A percentile compares a stretch with the other conserved stretches of the same genome.
Evolutionary conservation across 2,113 vertebrate genomes (phyloP).

Genomic region (Oreochromis niloticus): DNA sequence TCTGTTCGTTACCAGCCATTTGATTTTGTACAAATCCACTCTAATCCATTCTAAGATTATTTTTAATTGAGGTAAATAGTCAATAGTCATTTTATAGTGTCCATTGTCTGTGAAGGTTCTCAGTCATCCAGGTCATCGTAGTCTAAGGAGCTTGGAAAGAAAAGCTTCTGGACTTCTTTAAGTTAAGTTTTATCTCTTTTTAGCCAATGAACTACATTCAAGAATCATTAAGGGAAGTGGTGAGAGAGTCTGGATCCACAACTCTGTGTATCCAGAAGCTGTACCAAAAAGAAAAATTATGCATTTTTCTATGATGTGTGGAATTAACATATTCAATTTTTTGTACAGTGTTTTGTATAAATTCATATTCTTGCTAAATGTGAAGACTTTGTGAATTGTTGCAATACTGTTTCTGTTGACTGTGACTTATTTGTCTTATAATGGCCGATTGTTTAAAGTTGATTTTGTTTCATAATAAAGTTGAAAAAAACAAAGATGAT

Average conservation of each 20-base stretch:
- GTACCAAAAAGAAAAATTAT: background rate
- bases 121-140: no score
- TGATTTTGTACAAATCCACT: background rate
- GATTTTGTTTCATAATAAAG: background rate
- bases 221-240: background rate
- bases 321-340: rapidly evolving
- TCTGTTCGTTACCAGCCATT: rapidly evolving
- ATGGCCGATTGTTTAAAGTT: background rate
- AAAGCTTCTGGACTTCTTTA: no score
- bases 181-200: background rate
- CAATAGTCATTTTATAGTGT: no score
- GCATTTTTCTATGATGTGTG: background rate
- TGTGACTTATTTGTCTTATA: background rate
- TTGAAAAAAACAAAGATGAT: rapidly evolving
- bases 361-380: background rate
- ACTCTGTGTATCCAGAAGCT: background rate
- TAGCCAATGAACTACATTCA: rapidly evolving
- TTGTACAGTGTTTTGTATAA: background rate
- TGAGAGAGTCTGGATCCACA: background rate
- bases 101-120: no score
- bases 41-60: no score
- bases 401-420: background rate
- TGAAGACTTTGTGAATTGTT: background rate
- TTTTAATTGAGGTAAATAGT: no score
- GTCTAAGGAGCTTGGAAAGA: no score